Evolutionary conservation across 2,888 invertebrate species (phyloP), one percentile per base, ranked within the genome.

Genomic region (Drosophila aldrichi): DNA sequence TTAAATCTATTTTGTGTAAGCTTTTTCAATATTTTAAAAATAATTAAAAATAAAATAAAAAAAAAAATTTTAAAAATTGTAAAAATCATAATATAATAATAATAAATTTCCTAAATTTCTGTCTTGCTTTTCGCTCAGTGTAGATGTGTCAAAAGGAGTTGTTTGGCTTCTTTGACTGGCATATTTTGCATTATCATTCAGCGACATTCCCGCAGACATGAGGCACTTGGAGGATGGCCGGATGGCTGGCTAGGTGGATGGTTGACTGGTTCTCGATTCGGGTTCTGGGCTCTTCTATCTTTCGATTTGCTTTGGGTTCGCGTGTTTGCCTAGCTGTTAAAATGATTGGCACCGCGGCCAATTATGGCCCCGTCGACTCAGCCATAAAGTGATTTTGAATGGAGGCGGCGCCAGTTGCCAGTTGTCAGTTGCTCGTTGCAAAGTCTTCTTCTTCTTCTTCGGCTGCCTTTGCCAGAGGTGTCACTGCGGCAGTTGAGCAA

Each of bases 241-340:
- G 22, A 61, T 63, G 61, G 63, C 34, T 48, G 62, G 48, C 61
- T 29, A 25, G 34, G 32, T 29, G 16, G 52, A n/a, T 12, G 54
- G 51, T 40, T 56, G 73, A 74, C 74, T 77, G 76, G 65, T 64
- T 72, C 55, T 73, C 46, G 40, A 48, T 57, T 44, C 38, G 38
- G 54, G 32, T 40, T 51, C 29, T 62, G 18, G 22, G 14, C 10
- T 32, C 66, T 55, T 56, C 10, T 41, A 44, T 29, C 43, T 43
- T 52, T 60, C 62, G 48, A 58, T 22, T 56, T 54, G 63, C 56
- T 63, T 68, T 57, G 73, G 69, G 56, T 68, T 81, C 22, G 86
- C 81, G 82, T 86, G 87, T 83, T 83, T 85, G 86, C 82, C 86
- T 83, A 86, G 84, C 84, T 86, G 84, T 85, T 85, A 85, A 85